Evolutionary conservation across 2,888 invertebrate species (phyloP), one percentile per base, ranked within the genome.

Genomic region (Thumatha senex): DNA sequence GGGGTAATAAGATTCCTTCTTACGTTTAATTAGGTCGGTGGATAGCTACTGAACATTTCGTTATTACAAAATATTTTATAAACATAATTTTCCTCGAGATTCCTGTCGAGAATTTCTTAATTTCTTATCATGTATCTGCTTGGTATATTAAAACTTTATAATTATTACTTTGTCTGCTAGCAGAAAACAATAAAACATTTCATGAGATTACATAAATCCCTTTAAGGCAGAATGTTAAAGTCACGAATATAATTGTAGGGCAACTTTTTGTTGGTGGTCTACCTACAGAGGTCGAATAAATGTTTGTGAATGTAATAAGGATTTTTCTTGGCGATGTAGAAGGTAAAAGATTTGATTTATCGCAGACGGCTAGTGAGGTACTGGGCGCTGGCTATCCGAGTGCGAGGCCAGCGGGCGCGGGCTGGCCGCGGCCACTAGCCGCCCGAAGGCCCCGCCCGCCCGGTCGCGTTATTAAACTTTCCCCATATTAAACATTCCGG

Each of bases 401-500:
- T n/a, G n/a, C n/a, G n/a, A n/a, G n/a, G n/a, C n/a, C n/a, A n/a
- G n/a, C n/a, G n/a, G n/a, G n/a, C n/a, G n/a, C n/a, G n/a, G 69
- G 43, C 13, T 24, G 15, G 12, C 61, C 68, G 64, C 67, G 70
- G 69, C 66, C 61, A 72, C 70, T 67, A 67, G 61, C 64, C 70
- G 70, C 64, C 54, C 58, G 56, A 9, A 43, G 38, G 40, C 52
- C 52, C 71, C 68, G 31, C 31, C 31, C 31, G 82, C 80, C 83
- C 88, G 88, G 90, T 86, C 90, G 90, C 91, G 90, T 90, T 91
- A 91, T 91, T 91, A 91, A 90, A 92, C 91, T 92, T 92, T 92
- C 92, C 92, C 92, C 92, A 92, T 92, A 92, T 92, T 92, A 92
- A 92, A 92, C 92, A 92, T 92, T 92, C 92, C 92, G 88, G 88